Evolutionary conservation across 92 coral and sea anemone species (phyloP), one percentile per base, ranked within the genome.

Genomic region (Pocillopora grandis): DNA sequence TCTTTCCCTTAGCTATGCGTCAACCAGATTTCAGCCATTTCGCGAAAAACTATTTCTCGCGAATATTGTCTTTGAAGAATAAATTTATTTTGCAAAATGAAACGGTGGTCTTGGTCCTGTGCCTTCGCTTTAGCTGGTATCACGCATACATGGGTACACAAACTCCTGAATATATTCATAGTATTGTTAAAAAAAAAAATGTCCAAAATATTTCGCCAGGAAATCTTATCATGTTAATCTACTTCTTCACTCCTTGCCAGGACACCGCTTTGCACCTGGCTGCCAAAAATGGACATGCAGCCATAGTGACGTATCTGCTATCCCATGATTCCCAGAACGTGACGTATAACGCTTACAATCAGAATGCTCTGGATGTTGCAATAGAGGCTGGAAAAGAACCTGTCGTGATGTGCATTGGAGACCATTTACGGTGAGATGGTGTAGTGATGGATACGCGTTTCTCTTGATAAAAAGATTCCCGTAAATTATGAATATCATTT

Each of bases 211-310:
- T 59, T 3, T 10, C 17, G 59, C 33, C 11, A 2, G 33, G 21
- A 37, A 20, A 12, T 48, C 60, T 12, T 60, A 74, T 75, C n/a
- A 17, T 57, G 9, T 10, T 2, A 61, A 15, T 21, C 31, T 62
- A 36, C 77, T 17, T 86, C 23, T 23, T 23, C 27, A 62, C 74
- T 59, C 61, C 31, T 71, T 82, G 83, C 35, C 58, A 96, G 94
- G 93, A 89, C 84, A 94, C 98, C 3, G 95, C 98, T 35, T 78
- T 92, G 36, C 98, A 94, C 76, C 81, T 96, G 59, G 93, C 95
- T 9, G 95, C 94, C 59, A 96, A 92, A 86, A 89, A 93, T 72
- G 97, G 97, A 27, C 97, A 93, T 82, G 88, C 88, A 4, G 49
- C 76, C 17, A 77, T 89, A 63, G 95, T 89, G 64, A 89, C 80